These are phyloP conservation scores for Drosophila antonietae DNA, from an alignment of 2,888 invertebrate genomes.

Conservation along the genomic window DNA sequence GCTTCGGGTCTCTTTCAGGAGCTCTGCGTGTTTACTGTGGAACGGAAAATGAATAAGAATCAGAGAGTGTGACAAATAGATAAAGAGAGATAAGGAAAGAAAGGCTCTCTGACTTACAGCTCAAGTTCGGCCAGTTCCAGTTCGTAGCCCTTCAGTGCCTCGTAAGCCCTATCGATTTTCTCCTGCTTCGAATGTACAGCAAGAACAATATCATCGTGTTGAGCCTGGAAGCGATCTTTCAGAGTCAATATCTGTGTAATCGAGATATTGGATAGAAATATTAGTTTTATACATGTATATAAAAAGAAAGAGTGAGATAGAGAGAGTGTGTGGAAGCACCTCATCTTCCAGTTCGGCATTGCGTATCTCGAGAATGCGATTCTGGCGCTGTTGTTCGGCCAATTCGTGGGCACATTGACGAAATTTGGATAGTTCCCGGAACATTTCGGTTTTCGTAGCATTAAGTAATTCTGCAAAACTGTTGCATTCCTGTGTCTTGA, in stretches of 20 bases:
- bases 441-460: constrained; percentile 31
- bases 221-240: constrained; percentile 29
- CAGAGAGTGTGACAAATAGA: not conserved
- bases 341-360: constrained; percentile 46
- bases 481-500: constrained; percentile 37
- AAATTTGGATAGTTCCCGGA: constrained; percentile 34
- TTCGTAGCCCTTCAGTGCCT: constrained; percentile 29
- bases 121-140: constrained; percentile 18
- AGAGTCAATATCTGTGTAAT: constrained; percentile 29
- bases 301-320: not conserved
- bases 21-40: constrained; percentile 23
- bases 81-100: not conserved
- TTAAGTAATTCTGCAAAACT: constrained; percentile 26
- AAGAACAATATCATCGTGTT: constrained; percentile 20
- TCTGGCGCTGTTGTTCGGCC: constrained; percentile 39
- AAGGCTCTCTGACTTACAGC: constrained; percentile 33
- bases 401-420: constrained; percentile 30
- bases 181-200: constrained; percentile 20
- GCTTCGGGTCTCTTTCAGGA: constrained; percentile 4
- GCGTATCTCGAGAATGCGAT: constrained; percentile 17
- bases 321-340: constrained; percentile 8
- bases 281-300: not conserved
- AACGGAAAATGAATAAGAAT: not conserved
- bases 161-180: constrained; percentile 20
- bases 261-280: not conserved